Percentiles rank a stretch among this genome's conserved stretches.
phyloP scores from a whole-genome alignment of 2,888 invertebrate genomes.

The Acrobasis repandana region DNA sequence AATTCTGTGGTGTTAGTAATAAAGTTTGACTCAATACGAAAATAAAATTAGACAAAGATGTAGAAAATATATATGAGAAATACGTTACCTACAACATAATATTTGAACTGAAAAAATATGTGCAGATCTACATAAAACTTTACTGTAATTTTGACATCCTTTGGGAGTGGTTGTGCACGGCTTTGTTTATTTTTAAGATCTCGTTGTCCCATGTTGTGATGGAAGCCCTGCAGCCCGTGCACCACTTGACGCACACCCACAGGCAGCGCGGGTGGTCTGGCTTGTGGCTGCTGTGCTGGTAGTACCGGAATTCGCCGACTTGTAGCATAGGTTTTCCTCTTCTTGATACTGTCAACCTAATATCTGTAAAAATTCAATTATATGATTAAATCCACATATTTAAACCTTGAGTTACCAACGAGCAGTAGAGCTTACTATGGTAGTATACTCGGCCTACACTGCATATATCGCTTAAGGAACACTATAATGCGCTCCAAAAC shows the following conservation, averaged over 20 bases:
- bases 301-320: slow-evolving; percentile 35
- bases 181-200: slow-evolving; percentile 33
- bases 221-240: slow-evolving; percentile 31
- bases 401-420: not conserved
- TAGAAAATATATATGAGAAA: not conserved
- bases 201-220: slow-evolving; percentile 30
- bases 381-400: not conserved
- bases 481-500: no score
- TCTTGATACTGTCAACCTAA: slow-evolving; percentile 29
- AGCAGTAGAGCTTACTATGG: not conserved
- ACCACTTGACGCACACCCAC: slow-evolving; percentile 27
- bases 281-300: slow-evolving; percentile 32
- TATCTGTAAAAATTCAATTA: slow-evolving; percentile 7
- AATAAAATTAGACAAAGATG: no score
- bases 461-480: no score
- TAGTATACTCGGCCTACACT: not conserved
- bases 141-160: not conserved
- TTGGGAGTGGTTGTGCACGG: not conserved
- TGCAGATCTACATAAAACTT: no score
- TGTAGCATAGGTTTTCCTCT: slow-evolving; percentile 39
- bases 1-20: no score
- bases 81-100: no score
- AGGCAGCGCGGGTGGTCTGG: slow-evolving; percentile 32
- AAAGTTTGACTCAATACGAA: no score
- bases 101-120: no score